Base-by-base conservation (phyloP, 2,888 invertebrate genomes). In the Acrobasis suavella region DNA sequence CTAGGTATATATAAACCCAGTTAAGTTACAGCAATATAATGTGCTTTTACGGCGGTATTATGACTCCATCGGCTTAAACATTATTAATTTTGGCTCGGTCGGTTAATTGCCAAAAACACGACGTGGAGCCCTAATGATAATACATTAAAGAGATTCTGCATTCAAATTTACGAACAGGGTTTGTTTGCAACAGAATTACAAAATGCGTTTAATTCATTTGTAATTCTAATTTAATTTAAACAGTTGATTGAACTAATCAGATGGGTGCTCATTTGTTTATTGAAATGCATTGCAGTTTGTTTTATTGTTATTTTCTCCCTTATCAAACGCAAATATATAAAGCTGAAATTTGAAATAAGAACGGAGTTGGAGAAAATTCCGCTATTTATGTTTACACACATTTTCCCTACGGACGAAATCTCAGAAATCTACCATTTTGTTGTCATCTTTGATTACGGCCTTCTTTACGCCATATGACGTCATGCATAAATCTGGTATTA, bases 41-140 rank as follows among this genome's bases (percentile, higher is more conserved):
- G 73, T 66, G 73, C 72, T 76, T 75, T 83, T 84, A 83, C 75
- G 73, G 70, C 69, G 60, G 70, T 68, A 73, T 76, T 72, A 73
- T 73, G 73, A 75, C 74, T 74, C 72, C 68, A 70, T 70, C 72
- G 66, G 72, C 75, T 75, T 74, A 75, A 71, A 74, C 73, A 66
- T 71, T 80, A 80, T 81, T 81, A 80, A 85, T 85, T 77, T 78
- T 67, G 67, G 67, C 60, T 59, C 49, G 32, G 59, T 50, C 16
- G 38, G 46, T 15, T 14, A 58, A 58, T 38, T 58, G 16, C 46
- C 12, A n/a, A 42, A 46, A 58, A 58, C 58, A 50, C 16, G 39
- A 51, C 51, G 60, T 32, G 7, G n/a, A 51, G 49, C 17, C 46
- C 17, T 46, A 58, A 58, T 49, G 58, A 46, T 32, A 22, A 42